phyloP scores from a whole-genome alignment of 2,888 invertebrate species.

The Anarsia innoxiella region DNA sequence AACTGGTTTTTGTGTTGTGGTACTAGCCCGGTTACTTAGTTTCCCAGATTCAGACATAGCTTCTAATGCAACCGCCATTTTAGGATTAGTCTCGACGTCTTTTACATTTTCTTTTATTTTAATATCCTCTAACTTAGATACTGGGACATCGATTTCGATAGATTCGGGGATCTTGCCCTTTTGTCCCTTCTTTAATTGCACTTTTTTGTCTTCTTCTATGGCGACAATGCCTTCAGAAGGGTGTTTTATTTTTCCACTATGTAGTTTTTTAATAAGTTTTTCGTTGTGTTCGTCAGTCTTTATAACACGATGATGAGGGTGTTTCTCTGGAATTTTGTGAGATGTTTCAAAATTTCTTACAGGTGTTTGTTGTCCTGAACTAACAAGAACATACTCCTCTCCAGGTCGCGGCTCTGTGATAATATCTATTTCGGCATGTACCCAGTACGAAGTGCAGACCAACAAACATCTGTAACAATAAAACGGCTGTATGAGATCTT shows the following conservation, averaged over 20 bases:
- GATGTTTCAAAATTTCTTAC: conserved; percentile 79
- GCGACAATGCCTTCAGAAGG: conserved; percentile 60
- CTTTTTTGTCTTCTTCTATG: conserved; percentile 66
- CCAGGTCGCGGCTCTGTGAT: conserved; percentile 79
- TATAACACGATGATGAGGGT: conserved; percentile 48
- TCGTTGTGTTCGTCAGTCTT: conserved; percentile 59
- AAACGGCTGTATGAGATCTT: conserved; percentile 24
- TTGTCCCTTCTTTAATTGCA: conserved; percentile 45
- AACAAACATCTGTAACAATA: conserved; percentile 71
- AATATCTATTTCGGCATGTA: conserved; percentile 72
- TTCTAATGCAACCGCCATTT: conserved; percentile 59
- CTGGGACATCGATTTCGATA: conserved; percentile 64
- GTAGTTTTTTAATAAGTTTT: conserved; percentile 57
- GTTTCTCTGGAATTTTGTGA: conserved; percentile 79
- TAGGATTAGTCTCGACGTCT: conserved; percentile 58
- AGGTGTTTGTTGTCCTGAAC: conserved; percentile 68
- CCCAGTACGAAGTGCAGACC: conserved; percentile 57
- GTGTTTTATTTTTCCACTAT: conserved; percentile 53
- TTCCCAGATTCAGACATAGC: conserved; percentile 69
- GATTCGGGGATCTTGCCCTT: conserved; percentile 56
- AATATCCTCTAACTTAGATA: conserved; percentile 65
- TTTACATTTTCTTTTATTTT: conserved; percentile 70
- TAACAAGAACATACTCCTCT: conserved; percentile 80
- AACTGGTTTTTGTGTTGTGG: conserved; percentile 73
- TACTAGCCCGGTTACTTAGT: conserved; percentile 47